Percentiles rank a stretch among this genome's conserved stretches.
These are phyloP conservation scores for Syngnathus typhle DNA, from an alignment of 2,113 vertebrate genomes.

Conservation along the genomic window DNA sequence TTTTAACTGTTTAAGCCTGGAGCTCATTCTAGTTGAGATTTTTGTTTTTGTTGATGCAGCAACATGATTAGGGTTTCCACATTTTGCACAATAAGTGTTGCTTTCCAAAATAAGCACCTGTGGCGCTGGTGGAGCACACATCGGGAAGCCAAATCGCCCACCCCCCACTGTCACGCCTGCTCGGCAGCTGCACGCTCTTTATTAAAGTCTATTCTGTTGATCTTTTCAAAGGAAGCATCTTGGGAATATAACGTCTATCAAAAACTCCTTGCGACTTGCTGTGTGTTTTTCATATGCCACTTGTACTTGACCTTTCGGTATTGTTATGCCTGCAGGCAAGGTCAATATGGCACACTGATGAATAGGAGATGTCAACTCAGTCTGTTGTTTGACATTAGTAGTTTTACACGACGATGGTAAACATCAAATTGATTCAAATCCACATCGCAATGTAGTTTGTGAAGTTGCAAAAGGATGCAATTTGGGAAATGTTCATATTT, in stretches of 20 bases:
- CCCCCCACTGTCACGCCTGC: constrained; percentile 12
- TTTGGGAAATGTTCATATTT: no score
- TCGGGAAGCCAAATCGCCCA: constrained; percentile 41
- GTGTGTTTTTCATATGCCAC: constrained; percentile 35
- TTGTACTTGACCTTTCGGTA: constrained; percentile 44
- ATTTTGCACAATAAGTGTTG: constrained; percentile 21
- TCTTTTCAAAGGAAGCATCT: constrained; percentile 36
- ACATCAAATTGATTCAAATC: no score
- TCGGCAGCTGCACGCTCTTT: constrained; percentile 38
- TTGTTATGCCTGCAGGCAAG: constrained; percentile 34
- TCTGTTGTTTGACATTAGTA: constrained; percentile 1
- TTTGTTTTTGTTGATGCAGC: neutral
- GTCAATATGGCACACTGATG: constrained; percentile 24
- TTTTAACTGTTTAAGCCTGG: neutral
- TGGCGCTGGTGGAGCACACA: constrained; percentile 42
- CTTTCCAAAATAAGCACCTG: constrained; percentile 41
- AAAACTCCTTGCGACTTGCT: constrained; percentile 22
- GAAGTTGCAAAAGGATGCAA: no score
- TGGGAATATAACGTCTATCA: constrained; percentile 29
- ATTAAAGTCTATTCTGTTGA: constrained; percentile 55
- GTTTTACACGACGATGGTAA: no score
- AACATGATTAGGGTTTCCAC: neutral
- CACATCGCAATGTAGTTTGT: no score
- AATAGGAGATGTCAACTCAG: constrained; percentile 34
- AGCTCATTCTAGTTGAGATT: neutral